Conservation (phyloP, 2,888 invertebrate genomes). For the Dasypolia templi region DNA sequence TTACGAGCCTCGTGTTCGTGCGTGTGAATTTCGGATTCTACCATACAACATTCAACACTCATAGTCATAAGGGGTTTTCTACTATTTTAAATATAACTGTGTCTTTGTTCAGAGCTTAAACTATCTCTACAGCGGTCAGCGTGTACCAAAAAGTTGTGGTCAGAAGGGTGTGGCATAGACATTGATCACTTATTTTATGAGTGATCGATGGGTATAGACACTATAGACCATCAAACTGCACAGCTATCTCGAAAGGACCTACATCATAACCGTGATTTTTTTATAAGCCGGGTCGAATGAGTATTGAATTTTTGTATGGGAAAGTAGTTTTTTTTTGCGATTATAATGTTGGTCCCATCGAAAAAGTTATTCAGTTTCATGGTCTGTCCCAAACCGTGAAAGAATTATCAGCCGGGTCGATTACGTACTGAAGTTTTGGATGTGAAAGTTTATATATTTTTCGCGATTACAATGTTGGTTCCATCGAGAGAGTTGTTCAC, state of each 20-base stretch:
- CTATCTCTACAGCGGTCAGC: background rate
- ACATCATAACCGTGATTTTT: background rate
- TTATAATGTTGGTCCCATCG: background rate
- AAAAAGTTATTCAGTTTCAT: too few species aligned
- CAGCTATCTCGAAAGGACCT: background rate
- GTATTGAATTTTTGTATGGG: too few species aligned
- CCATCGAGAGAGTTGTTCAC: background rate
- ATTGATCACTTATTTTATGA: too few species aligned
- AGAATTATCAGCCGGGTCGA: background rate
- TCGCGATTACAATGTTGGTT: background rate
- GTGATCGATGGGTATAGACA: too few species aligned
- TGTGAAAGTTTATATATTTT: background rate
- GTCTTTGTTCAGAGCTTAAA: background rate
- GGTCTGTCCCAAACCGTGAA: background rate
- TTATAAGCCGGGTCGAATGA: too few species aligned
- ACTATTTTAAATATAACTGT: background rate
- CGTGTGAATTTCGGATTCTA: conserved; percentile 2
- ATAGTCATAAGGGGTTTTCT: background rate
- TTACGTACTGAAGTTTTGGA: too few species aligned
- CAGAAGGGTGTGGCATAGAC: background rate
- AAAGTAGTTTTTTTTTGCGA: background rate
- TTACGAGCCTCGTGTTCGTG: background rate
- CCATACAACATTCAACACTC: background rate
- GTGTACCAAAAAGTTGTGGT: background rate
- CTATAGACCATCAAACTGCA: background rate